Evolutionary conservation across 2,888 invertebrate genomes (phyloP).

Genomic region (Campaea margaritaria): DNA sequence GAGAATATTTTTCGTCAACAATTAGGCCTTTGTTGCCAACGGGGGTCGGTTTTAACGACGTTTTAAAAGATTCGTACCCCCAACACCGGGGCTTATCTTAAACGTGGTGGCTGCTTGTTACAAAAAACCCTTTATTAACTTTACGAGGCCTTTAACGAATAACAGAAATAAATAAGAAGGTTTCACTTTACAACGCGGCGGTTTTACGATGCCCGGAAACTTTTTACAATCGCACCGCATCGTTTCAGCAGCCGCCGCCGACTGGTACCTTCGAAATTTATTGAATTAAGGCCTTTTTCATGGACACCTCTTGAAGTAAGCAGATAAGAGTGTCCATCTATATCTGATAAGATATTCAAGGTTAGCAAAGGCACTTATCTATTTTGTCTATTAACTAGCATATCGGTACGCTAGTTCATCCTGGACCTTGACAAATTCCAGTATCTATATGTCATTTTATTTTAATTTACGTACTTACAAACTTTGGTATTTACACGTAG

Average conservation of each 20-base stretch:
- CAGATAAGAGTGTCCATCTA: slow-evolving; percentile 4
- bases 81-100: slow-evolving; percentile 78
- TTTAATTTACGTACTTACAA: too few relatives aligned
- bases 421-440: too few relatives aligned
- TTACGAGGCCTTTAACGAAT: slow-evolving; percentile 81
- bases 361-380: background rate
- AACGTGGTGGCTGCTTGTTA: slow-evolving; percentile 75
- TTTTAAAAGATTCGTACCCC: slow-evolving; percentile 82
- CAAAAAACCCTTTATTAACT: slow-evolving; percentile 84
- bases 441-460: too few relatives aligned
- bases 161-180: slow-evolving; percentile 82
- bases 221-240: slow-evolving; percentile 66
- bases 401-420: too few relatives aligned
- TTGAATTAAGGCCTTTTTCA: slow-evolving; percentile 30
- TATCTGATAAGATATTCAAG: background rate
- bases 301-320: slow-evolving; percentile 21
- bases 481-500: too few relatives aligned
- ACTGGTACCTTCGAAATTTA: slow-evolving; percentile 41
- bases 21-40: slow-evolving; percentile 81
- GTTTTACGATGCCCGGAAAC: slow-evolving; percentile 63
- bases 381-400: too few relatives aligned
- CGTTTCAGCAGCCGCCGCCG: slow-evolving; percentile 44
- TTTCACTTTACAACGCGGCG: slow-evolving; percentile 69
- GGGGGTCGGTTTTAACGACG: slow-evolving; percentile 82
- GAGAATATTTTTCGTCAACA: slow-evolving; percentile 84